A percentile compares a stretch with the other conserved stretches of the same genome.
phyloP scores from a whole-genome alignment of 2,797 vertebrate genomes.

The Lagorchestes hirsutus region DNA sequence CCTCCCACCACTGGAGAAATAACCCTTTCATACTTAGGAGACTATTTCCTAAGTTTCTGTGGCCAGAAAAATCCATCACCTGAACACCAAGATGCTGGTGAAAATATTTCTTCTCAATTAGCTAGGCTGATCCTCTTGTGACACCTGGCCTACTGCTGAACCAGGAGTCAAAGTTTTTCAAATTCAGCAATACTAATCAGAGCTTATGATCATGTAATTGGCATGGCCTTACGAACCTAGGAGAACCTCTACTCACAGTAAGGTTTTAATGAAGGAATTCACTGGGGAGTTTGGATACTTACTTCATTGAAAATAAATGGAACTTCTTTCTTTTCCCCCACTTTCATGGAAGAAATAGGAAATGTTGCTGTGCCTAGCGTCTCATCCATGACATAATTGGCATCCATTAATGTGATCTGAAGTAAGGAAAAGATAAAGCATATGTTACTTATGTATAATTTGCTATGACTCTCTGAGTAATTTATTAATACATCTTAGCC shows the following conservation, averaged over 20 bases:
- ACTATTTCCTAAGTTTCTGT: neutral
- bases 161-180: neutral
- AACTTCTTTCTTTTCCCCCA: constrained; percentile 91
- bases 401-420: constrained; percentile 98
- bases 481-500: constrained; percentile 1
- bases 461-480: neutral
- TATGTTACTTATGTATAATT: neutral
- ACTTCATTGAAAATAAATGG: constrained; percentile 93
- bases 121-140: neutral
- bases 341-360: constrained; percentile 88
- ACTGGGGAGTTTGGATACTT: constrained; percentile 76
- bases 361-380: constrained; percentile 93
- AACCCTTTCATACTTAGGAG: neutral
- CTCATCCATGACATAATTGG: constrained; percentile 99
- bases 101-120: neutral
- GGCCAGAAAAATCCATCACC: neutral
- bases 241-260: neutral
- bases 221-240: neutral
- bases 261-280: neutral
- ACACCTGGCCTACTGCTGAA: neutral
- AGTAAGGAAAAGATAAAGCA: constrained; percentile 56
- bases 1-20: neutral
- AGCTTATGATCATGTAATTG: neutral
- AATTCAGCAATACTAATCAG: neutral
- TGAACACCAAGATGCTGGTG: neutral